Conservation (phyloP, 2,888 invertebrate genomes). For the Morpho achilles region DNA sequence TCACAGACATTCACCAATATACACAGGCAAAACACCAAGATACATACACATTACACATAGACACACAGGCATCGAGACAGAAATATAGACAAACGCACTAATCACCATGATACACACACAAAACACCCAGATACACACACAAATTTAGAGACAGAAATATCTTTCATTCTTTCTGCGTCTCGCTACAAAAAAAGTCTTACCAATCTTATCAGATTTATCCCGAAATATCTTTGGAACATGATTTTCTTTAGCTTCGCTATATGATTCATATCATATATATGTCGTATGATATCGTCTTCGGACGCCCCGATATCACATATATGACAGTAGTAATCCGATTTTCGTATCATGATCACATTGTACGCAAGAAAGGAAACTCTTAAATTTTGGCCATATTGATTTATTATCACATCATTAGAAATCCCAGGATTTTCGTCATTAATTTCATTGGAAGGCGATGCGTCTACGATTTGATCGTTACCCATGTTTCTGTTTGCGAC, state of each 20-base stretch:
- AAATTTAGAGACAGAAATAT: no score
- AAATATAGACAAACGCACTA: no score
- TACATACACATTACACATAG: no score
- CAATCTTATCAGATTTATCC: constrained; percentile 32
- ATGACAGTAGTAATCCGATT: constrained; percentile 24
- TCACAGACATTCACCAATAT: no score
- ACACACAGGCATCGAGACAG: no score
- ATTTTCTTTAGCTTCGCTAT: constrained; percentile 13
- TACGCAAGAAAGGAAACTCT: constrained; percentile 25
- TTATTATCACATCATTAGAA: constrained; percentile 19
- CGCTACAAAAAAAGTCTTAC: constrained; percentile 27
- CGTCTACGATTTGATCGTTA: neutral
- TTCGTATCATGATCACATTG: constrained; percentile 19
- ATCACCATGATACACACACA: no score
- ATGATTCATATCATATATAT: constrained; percentile 18
- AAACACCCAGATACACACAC: no score
- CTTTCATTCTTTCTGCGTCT: no score
- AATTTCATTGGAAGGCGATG: neutral
- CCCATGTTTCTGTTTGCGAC: neutral
- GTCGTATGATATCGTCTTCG: no score
- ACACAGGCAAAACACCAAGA: no score
- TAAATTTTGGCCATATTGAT: constrained; percentile 19
- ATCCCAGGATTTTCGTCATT: constrained; percentile 8
- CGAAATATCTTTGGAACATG: constrained; percentile 24
- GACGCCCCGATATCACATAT: constrained; percentile 23